Base-by-base conservation (phyloP, 1,140 invertebrate species). In the Nixonia krombeini region DNA sequence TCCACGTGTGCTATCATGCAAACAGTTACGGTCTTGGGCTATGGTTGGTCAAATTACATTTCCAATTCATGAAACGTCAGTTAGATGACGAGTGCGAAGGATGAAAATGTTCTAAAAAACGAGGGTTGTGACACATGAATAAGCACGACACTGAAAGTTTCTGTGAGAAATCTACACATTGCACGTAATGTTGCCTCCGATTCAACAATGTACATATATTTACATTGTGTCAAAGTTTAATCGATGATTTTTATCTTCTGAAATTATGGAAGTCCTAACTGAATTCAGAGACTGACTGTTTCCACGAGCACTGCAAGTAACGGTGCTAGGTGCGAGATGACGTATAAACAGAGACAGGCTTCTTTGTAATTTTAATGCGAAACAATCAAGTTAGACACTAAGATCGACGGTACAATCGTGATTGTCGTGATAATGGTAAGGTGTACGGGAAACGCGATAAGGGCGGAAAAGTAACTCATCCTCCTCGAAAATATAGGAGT, bases 41-140 rank as follows among this genome's bases (percentile, higher is more conserved):
- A 75, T 72, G 63, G 56, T 55, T 62, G 74, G 77, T 80, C 74
- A 82, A 82, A 83, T 83, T 83, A 83, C 81, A 83, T 83, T 83
- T 83, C 79, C 81, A 82, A 83, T 83, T 83, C 81, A 83, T 82
- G 80, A 83, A 83, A 83, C 56, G 79, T 82, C 81, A 82, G 79
- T 76, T 76, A 74, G 73, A 77, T 74, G 76, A 75, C 67, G 67
- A 38, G 31, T 29, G 59, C 52, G 53, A 69, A 65, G 49, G 62
- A 58, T 29, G 58, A 41, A 51, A 57, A 44, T 31, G 6, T 17
- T 53, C 45, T 69, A 67, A 64, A 59, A 72, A 59, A 57, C 58
- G 57, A 51, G 65, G 57, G 56, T 49, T 46, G 50, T 41, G 46
- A 38, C 40, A 53, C 46, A 64, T 70, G 67, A 64, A 64, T 52